Percentiles rank a stretch among this genome's conserved stretches.
phyloP scores from a whole-genome alignment of 2,888 invertebrate species.

The Eretmocerus hayati region DNA sequence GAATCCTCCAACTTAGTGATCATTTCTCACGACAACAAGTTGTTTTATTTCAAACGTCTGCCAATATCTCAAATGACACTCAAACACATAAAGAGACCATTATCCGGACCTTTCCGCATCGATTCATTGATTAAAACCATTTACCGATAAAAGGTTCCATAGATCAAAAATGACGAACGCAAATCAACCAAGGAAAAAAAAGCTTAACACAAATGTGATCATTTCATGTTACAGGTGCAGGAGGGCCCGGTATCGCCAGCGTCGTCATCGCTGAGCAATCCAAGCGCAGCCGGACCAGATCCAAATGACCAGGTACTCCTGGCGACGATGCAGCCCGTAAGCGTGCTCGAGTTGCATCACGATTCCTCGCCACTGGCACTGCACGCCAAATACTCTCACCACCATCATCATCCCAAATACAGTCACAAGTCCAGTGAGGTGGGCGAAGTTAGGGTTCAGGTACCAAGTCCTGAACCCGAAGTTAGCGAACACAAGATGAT shows the following conservation, averaged over 20 bases:
- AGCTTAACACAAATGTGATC: too few relatives aligned
- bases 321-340: constrained; percentile 83
- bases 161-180: too few relatives aligned
- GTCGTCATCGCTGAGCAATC: constrained; percentile 42
- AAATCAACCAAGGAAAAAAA: too few relatives aligned
- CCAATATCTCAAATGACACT: too few relatives aligned
- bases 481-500: constrained; percentile 60
- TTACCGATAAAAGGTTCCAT: too few relatives aligned
- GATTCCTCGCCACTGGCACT: constrained; percentile 51
- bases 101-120: too few relatives aligned
- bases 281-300: constrained; percentile 19
- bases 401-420: constrained; percentile 53
- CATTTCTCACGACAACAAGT: too few relatives aligned
- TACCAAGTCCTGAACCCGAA: constrained; percentile 10
- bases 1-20: too few relatives aligned
- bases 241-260: constrained; percentile 44
- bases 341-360: constrained; percentile 67
- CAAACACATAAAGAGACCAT: too few relatives aligned
- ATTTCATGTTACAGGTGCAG: constrained; percentile 40
- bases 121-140: too few relatives aligned
- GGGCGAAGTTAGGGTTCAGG: constrained; percentile 27
- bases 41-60: too few relatives aligned
- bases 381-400: constrained; percentile 52
- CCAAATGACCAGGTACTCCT: constrained; percentile 50
- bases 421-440: constrained; percentile 46